Base-by-base conservation (phyloP, 2,797 vertebrate species). In the Scleropages formosus region DNA sequence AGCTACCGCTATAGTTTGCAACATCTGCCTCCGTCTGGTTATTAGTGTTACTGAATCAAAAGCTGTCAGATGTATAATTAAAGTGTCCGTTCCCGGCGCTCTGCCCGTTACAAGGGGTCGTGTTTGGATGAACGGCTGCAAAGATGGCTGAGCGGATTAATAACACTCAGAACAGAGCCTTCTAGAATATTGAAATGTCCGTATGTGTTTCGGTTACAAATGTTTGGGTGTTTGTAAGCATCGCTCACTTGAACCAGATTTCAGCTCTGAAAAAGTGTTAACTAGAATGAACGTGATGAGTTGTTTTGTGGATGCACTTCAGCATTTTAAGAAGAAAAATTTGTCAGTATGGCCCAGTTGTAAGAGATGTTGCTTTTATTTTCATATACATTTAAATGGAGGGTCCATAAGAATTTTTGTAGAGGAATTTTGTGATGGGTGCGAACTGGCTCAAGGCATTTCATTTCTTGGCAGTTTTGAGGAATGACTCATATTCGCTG, bases 61-160 rank as follows among this genome's bases (percentile, higher is more conserved):
- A 47, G 24, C 84, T 88, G 87, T 87, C 84, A 88, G 85, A 87
- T 89, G 82, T 87, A 80, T 88, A 88, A 89, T 90, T 88, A 85
- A 88, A 85, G 80, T 80, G 81, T 83, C 83, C 79, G 82, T 84
- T 81, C 82, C 79, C 78, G 66, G 82, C 82, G 79, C 81, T 65
- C n/a, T 63, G 75, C 74, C 76, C 79, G 76, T 83, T 85, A 88
- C 84, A 78, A 79, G 58, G 77, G 88, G 87, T 89, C 87, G 85
- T 82, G 70, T 87, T 88, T 84, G 83, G 80, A 81, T 85, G 82
- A 85, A 84, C 81, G 84, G 82, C 86, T 80, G 78, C 72, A 72
- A 84, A 87, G 85, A 89, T 91, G 89, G 86, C 89, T 91, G 89
- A 87, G 81, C 80, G 77, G 82, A 84, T 78, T 85, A 82, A 82